These are phyloP conservation scores for Aleiodes sp. DNA, from an alignment of 1,140 invertebrate species.

Conservation along the genomic window DNA sequence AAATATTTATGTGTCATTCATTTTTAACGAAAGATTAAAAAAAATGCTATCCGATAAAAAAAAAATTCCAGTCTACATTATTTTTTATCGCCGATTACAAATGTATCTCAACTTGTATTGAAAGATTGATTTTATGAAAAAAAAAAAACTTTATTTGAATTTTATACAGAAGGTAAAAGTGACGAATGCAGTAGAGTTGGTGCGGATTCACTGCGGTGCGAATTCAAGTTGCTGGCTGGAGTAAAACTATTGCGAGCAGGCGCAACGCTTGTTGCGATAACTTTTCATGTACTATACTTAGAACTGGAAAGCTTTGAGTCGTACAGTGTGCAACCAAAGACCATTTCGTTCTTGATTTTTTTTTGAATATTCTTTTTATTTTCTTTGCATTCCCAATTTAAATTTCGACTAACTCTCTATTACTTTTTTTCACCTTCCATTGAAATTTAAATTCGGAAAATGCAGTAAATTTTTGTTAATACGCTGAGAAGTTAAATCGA, in stretches of 20 bases:
- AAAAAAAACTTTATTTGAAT: no score
- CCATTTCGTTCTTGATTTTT: neutral
- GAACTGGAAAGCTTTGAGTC: neutral
- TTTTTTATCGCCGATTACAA: no score
- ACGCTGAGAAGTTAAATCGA: no score
- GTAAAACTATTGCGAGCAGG: slow-evolving; percentile 6
- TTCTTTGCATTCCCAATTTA: neutral
- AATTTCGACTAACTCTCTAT: neutral
- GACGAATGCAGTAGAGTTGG: neutral
- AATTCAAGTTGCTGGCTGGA: slow-evolving; percentile 7
- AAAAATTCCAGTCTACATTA: no score
- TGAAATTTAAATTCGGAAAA: neutral
- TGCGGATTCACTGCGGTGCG: neutral
- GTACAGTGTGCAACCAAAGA: neutral
- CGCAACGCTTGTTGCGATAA: slow-evolving; percentile 8
- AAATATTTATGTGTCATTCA: neutral
- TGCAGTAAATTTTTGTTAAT: no score
- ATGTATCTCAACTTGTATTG: no score
- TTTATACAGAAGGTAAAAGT: no score
- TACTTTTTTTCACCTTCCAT: neutral
- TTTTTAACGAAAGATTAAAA: neutral
- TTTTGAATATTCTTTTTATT: no score
- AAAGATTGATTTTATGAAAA: no score
- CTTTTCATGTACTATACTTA: slow-evolving; percentile 17
- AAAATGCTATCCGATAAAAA: no score